A percentile compares a stretch with the other conserved stretches of the same genome.
These are phyloP conservation scores for Cloeon dipterum DNA, from an alignment of 2,888 invertebrate species.

Conservation along the genomic window DNA sequence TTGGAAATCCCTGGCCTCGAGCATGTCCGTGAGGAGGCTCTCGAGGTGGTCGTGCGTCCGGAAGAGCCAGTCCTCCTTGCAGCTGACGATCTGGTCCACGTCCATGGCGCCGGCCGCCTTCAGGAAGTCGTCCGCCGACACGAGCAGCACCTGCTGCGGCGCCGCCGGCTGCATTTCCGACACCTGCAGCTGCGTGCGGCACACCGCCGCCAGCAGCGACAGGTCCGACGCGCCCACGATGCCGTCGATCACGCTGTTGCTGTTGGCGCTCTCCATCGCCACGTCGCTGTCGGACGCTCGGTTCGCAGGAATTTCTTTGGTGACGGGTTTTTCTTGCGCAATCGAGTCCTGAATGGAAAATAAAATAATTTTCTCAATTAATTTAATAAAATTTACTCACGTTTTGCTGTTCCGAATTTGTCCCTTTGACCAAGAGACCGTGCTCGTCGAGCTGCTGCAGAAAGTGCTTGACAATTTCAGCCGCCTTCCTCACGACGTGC, in stretches of 20 bases:
- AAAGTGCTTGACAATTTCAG: not conserved
- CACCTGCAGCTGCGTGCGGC: not conserved
- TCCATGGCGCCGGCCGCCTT: not conserved
- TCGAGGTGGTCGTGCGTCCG: not conserved
- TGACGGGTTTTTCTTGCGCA: too few species aligned
- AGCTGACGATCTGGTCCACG: not conserved
- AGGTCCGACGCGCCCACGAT: not conserved
- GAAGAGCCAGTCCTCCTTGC: not conserved
- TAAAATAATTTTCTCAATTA: too few species aligned
- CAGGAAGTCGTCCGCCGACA: not conserved
- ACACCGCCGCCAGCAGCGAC: not conserved
- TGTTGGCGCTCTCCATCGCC: too few species aligned
- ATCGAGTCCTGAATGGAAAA: too few species aligned
- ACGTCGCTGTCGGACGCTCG: too few species aligned
- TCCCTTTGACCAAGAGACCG: too few species aligned
- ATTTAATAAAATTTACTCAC: too few species aligned
- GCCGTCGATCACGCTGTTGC: not conserved
- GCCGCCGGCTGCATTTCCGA: not conserved
- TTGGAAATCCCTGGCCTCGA: not conserved
- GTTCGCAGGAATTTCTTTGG: too few species aligned
- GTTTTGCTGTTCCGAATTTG: too few species aligned
- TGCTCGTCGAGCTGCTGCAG: not conserved
- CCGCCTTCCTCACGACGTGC: constrained; percentile 1
- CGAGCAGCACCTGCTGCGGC: not conserved
- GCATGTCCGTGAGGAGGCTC: not conserved